Conservation (phyloP, 2,797 vertebrate genomes). For the Sebastes diploproa region DNA sequence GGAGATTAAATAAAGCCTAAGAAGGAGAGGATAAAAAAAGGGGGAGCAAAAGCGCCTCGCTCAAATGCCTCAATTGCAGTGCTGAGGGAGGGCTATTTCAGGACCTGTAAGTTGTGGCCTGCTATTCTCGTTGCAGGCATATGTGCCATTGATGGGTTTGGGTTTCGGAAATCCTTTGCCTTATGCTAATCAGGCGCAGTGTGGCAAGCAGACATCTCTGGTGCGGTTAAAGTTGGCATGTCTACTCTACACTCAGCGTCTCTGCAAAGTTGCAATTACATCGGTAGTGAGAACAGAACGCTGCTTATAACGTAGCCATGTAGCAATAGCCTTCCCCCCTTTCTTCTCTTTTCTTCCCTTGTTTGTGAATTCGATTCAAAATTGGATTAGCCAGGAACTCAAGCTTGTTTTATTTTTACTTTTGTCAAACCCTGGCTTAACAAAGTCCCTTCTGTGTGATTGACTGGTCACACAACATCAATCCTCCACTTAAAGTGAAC, state of each 20-base stretch:
- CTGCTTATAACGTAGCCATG: conserved; percentile 54
- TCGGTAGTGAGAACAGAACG: conserved; percentile 72
- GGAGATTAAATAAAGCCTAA: conserved; percentile 65
- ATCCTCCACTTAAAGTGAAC: conserved; percentile 23
- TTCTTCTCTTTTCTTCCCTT: conserved; percentile 22
- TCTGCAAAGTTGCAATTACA: conserved; percentile 80
- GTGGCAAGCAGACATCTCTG: conserved; percentile 75
- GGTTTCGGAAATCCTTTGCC: conserved; percentile 83
- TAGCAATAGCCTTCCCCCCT: conserved; percentile 9
- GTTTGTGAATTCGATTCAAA: conserved; percentile 55
- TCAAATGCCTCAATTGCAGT: conserved; percentile 67
- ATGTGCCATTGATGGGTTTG: conserved; percentile 82
- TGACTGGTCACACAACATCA: conserved; percentile 44
- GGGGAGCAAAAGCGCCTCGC: conserved; percentile 34
- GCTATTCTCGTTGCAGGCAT: conserved; percentile 80
- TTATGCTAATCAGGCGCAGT: conserved; percentile 82
- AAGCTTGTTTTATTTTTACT: conserved; percentile 54
- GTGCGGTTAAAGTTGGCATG: conserved; percentile 77
- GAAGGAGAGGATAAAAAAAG: conserved; percentile 39
- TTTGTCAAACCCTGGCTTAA: conserved; percentile 15
- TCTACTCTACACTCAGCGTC: conserved; percentile 72
- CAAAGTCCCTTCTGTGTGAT: conserved; percentile 33
- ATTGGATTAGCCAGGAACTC: conserved; percentile 44
- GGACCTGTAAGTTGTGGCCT: conserved; percentile 78
- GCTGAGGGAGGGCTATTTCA: conserved; percentile 75